phyloP scores from a whole-genome alignment of 1,140 invertebrate species.

The Helicorthomorpha holstii region DNA sequence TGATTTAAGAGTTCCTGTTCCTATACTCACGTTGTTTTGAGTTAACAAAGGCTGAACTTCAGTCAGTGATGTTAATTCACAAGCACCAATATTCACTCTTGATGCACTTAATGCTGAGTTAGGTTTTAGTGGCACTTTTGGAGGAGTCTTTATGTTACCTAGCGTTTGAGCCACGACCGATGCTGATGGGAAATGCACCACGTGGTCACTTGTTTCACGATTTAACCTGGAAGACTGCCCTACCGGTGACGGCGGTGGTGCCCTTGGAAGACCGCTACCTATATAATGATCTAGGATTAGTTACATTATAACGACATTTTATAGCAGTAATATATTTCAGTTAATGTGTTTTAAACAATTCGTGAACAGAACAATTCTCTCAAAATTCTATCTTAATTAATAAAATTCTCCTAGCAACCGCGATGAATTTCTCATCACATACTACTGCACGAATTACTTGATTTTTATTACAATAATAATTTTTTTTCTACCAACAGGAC shows the following conservation, averaged over 20 bases:
- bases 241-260: slow-evolving; percentile 2
- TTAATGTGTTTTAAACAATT: too few species aligned
- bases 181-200: neutral
- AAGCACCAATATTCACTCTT: neutral
- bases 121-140: neutral
- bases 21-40: neutral
- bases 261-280: neutral
- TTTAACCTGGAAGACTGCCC: neutral
- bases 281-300: neutral
- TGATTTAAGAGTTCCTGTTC: too few species aligned
- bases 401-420: too few species aligned
- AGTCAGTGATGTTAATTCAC: neutral
- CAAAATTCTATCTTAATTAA: too few species aligned
- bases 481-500: too few species aligned
- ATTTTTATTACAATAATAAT: too few species aligned
- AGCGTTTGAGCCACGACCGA: neutral
- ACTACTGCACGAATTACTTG: too few species aligned
- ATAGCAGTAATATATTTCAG: too few species aligned
- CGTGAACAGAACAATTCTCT: too few species aligned
- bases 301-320: neutral
- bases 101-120: neutral
- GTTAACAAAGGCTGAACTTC: slow-evolving; percentile 3
- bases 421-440: too few species aligned
- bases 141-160: neutral
- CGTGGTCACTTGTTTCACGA: neutral